phyloP scores from a whole-genome alignment of 2,888 invertebrate species.

The Leptinotarsa rubiginosa region DNA sequence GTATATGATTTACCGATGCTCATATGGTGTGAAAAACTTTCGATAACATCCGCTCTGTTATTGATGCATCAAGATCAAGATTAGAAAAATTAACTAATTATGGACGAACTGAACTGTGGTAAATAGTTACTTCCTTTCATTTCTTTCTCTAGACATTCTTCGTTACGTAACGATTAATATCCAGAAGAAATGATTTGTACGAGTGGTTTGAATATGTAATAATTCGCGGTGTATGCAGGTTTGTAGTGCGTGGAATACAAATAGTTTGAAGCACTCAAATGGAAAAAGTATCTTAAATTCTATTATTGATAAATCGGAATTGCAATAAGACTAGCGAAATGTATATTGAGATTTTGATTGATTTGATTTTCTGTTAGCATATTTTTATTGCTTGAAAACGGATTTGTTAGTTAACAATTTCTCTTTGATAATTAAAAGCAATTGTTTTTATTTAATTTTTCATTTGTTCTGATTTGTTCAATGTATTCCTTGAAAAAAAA shows the following conservation, averaged over 20 bases:
- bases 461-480: too few species aligned
- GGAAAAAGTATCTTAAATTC: neutral
- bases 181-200: neutral
- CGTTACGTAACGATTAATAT: neutral
- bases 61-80: neutral
- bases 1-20: neutral
- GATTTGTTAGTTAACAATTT: too few species aligned
- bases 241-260: neutral
- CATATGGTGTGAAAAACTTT: neutral
- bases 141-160: neutral
- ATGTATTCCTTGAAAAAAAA: too few species aligned
- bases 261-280: too few species aligned
- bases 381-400: too few species aligned
- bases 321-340: fast-evolving
- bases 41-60: neutral
- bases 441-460: too few species aligned
- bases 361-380: too few species aligned
- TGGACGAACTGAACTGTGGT: neutral
- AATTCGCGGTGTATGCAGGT: neutral
- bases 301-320: neutral
- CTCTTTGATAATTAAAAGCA: too few species aligned
- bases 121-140: conserved; percentile 4
- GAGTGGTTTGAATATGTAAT: neutral
- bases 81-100: neutral
- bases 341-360: too few species aligned